These are phyloP conservation scores for Pangasius larnaudii DNA, from an alignment of 2,797 vertebrate species.

Conservation along the genomic window DNA sequence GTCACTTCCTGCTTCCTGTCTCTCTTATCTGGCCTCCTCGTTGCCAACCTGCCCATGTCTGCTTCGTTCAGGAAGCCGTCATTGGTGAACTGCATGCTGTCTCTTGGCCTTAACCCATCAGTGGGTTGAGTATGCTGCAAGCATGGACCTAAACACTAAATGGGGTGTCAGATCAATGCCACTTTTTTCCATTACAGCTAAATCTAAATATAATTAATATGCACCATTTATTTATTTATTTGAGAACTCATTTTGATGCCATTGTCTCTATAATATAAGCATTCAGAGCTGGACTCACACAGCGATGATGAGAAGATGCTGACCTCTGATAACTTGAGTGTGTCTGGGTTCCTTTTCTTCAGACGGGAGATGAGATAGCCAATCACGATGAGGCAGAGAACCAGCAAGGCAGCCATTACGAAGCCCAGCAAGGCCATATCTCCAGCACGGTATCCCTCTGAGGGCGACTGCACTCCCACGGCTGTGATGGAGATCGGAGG, in stretches of 20 bases:
- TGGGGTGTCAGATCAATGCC: conserved; percentile 49
- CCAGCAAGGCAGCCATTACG: conserved; percentile 80
- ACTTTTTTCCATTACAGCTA: background rate
- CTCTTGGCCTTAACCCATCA: conserved; percentile 67
- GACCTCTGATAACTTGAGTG: conserved; percentile 75
- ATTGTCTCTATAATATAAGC: conserved; percentile 45
- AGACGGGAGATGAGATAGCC: conserved; percentile 77
- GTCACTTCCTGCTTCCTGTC: conserved; percentile 65
- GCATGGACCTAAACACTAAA: conserved; percentile 75
- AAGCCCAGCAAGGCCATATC: conserved; percentile 88
- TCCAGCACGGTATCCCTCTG: conserved; percentile 71
- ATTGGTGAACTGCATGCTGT: conserved; percentile 79
- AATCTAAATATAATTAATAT: conserved; percentile 14
- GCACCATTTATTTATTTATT: conserved; percentile 25
- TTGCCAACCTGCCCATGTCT: conserved; percentile 59
- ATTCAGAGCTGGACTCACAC: conserved; percentile 63
- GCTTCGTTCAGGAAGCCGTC: conserved; percentile 73
- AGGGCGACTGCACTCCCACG: conserved; percentile 65
- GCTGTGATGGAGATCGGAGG: conserved; percentile 57
- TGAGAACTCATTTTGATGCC: background rate
- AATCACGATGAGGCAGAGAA: conserved; percentile 81
- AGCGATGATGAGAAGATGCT: conserved; percentile 62
- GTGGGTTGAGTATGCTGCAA: conserved; percentile 60
- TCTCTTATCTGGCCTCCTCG: conserved; percentile 59
- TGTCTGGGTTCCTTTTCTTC: conserved; percentile 70